phyloP scores from a whole-genome alignment of 2,113 vertebrate genomes.

The Scalopus aquaticus region DNA sequence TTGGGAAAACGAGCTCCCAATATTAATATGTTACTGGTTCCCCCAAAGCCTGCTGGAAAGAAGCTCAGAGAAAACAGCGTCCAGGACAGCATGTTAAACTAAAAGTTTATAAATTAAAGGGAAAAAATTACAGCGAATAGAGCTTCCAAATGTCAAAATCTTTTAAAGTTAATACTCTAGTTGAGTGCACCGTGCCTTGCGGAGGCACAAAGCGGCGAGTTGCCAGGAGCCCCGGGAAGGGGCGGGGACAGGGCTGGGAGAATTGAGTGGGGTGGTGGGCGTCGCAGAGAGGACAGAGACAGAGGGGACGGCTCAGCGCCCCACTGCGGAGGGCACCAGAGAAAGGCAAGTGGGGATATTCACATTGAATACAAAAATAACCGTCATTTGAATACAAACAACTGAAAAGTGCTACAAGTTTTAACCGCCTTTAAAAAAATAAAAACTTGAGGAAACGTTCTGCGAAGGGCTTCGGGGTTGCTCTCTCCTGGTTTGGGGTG shows the following conservation, averaged over 20 bases:
- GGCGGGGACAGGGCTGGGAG: neutral
- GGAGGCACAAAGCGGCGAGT: slow-evolving; percentile 69
- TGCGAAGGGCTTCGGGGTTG: neutral
- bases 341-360: slow-evolving; percentile 81
- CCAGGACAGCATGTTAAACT: slow-evolving; percentile 73
- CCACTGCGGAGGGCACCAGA: neutral
- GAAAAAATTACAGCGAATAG: slow-evolving; percentile 79
- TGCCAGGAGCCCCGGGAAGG: neutral
- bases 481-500: neutral
- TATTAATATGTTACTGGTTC: neutral
- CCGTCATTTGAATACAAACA: slow-evolving; percentile 87
- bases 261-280: neutral
- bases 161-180: slow-evolving; percentile 83
- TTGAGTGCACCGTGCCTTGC: slow-evolving; percentile 86
- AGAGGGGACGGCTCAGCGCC: neutral
- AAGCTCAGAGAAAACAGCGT: slow-evolving; percentile 72
- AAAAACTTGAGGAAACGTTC: slow-evolving; percentile 22
- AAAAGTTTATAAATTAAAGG: slow-evolving; percentile 90
- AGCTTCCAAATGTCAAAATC: slow-evolving; percentile 85
- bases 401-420: slow-evolving; percentile 88
- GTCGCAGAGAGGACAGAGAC: slow-evolving; percentile 34
- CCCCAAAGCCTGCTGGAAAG: neutral
- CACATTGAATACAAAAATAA: slow-evolving; percentile 89
- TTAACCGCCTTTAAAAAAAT: slow-evolving; percentile 69
- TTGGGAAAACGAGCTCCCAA: neutral